phyloP scores from a whole-genome alignment of 2,888 invertebrate species.

The Leistus spinibarbis region DNA sequence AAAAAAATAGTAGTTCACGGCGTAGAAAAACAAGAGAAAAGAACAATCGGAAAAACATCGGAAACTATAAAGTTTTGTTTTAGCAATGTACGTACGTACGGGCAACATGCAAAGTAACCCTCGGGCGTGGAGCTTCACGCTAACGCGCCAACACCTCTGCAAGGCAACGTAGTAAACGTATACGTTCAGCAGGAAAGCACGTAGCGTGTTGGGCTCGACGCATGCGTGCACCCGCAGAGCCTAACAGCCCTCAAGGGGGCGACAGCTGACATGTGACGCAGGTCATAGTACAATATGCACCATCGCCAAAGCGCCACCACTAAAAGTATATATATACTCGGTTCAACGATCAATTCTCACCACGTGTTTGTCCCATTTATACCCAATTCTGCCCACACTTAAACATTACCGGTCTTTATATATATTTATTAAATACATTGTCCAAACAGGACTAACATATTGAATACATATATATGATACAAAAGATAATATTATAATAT shows the following conservation, averaged over 20 bases:
- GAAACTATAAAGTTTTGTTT: constrained; percentile 36
- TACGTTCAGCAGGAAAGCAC: background rate
- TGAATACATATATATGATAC: no score
- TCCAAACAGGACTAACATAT: no score
- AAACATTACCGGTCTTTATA: no score
- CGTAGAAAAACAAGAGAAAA: constrained; percentile 15
- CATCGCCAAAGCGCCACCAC: no score
- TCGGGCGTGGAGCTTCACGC: background rate
- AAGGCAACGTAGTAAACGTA: background rate
- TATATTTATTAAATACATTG: no score
- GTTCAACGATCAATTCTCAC: background rate
- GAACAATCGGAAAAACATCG: constrained; percentile 39
- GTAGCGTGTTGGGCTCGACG: background rate
- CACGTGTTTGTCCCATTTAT: no score
- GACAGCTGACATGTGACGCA: constrained; percentile 31
- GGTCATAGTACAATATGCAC: constrained; percentile 10
- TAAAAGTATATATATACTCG: no score
- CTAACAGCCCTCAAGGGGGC: constrained; percentile 16
- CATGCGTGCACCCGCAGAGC: background rate
- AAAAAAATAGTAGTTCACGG: constrained; percentile 4
- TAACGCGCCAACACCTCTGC: constrained; percentile 5
- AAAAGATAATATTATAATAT: no score
- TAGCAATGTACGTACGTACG: background rate
- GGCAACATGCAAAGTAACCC: constrained; percentile 26
- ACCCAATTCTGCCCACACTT: no score